Conservation (phyloP, 2,888 invertebrate species). For the Sphaerophoria taeniata region DNA sequence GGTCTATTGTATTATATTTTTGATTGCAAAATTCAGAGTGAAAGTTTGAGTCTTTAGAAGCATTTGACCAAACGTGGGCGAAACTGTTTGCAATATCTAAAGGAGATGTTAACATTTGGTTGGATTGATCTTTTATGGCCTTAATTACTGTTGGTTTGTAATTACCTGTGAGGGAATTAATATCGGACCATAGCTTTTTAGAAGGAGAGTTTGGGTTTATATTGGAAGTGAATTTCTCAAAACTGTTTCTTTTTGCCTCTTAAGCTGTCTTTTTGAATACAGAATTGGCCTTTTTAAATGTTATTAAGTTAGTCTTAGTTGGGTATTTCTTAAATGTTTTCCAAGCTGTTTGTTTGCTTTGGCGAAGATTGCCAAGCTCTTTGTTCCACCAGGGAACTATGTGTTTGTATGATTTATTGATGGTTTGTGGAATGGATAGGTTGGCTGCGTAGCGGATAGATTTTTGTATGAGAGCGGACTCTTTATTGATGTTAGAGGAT, state of each 20-base stretch:
- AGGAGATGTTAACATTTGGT: slow-evolving; percentile 13
- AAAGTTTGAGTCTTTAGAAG: slow-evolving; percentile 11
- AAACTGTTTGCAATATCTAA: slow-evolving; percentile 18
- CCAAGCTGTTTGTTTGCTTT: slow-evolving; percentile 25
- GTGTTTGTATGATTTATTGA: slow-evolving; percentile 9
- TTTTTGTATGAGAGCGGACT: slow-evolving; percentile 18
- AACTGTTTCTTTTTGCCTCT: slow-evolving; percentile 18
- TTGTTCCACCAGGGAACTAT: slow-evolving; percentile 17
- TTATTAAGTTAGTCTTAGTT: background rate
- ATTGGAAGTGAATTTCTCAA: slow-evolving; percentile 34
- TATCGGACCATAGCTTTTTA: slow-evolving; percentile 36
- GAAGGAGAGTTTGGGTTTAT: slow-evolving; percentile 32
- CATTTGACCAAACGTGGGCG: slow-evolving; percentile 3
- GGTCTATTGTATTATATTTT: background rate
- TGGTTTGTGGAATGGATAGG: slow-evolving; percentile 18
- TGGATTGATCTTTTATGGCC: slow-evolving; percentile 13
- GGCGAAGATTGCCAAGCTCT: slow-evolving; percentile 12
- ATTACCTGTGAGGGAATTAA: slow-evolving; percentile 34
- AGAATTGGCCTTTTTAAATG: slow-evolving; percentile 17
- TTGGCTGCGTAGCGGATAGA: slow-evolving; percentile 23
- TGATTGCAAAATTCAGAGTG: background rate
- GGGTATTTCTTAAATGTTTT: slow-evolving; percentile 3
- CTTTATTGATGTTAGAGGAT: slow-evolving; percentile 8
- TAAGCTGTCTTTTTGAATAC: slow-evolving; percentile 20
- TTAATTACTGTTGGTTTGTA: slow-evolving; percentile 24